Conservation (phyloP, 2,113 vertebrate genomes). For the Nanorana parkeri region DNA sequence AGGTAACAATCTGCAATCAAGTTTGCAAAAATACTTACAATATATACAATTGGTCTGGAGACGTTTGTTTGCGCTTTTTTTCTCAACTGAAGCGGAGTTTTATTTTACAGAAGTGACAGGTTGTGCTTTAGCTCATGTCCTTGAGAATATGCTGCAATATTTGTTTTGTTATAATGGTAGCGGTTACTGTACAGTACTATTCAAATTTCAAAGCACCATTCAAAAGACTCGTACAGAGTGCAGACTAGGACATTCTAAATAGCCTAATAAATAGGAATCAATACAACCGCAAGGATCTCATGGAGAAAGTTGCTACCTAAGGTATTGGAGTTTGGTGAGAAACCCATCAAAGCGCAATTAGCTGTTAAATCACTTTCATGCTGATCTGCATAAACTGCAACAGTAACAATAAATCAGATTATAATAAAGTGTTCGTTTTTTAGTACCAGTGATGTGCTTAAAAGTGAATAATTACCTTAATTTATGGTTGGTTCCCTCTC, state of each 20-base stretch:
- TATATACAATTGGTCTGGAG: too few species aligned
- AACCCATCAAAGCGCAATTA: constrained; percentile 34
- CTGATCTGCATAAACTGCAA: constrained; percentile 37
- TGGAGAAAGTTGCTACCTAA: not conserved
- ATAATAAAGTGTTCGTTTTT: constrained; percentile 35
- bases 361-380: constrained; percentile 33
- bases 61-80: too few species aligned
- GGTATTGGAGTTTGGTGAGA: constrained; percentile 23
- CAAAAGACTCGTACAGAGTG: not conserved
- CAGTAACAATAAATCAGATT: constrained; percentile 36
- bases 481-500: constrained; percentile 25
- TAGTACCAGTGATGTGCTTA: constrained; percentile 31
- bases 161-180: too few species aligned
- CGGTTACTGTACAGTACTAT: too few species aligned
- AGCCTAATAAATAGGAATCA: not conserved
- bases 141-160: too few species aligned
- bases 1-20: too few species aligned
- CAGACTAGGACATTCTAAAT: not conserved
- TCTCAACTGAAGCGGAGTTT: too few species aligned
- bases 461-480: constrained; percentile 37
- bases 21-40: too few species aligned
- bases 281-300: not conserved
- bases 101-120: too few species aligned
- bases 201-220: too few species aligned
- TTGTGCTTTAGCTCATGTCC: too few species aligned